Evolutionary conservation across 2,797 vertebrate species (phyloP).

Genomic region (Gallinago nigripennis): DNA sequence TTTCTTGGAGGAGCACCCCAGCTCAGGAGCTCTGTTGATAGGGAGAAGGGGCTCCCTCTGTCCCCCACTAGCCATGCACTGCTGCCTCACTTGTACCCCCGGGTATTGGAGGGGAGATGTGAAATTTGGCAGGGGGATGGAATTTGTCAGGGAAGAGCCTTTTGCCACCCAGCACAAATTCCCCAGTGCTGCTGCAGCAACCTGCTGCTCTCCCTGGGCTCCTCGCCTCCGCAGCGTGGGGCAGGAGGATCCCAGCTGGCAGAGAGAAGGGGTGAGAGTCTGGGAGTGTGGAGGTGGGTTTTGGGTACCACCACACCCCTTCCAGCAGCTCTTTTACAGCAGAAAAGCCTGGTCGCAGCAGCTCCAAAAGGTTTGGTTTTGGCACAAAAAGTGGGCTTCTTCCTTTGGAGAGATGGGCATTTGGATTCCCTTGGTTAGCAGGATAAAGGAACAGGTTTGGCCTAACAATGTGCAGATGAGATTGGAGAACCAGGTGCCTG

Average conservation of each 20-base stretch:
- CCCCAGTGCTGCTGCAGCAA: neutral
- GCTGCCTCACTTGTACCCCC: neutral
- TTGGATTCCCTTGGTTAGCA: neutral
- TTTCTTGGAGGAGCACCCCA: neutral
- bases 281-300: neutral
- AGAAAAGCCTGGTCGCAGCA: neutral
- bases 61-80: rapidly evolving
- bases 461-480: neutral
- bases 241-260: rapidly evolving
- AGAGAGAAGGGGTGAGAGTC: neutral
- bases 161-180: neutral
- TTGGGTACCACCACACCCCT: neutral
- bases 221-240: rapidly evolving
- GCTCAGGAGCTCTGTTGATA: neutral
- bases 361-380: neutral
- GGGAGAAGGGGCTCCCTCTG: neutral
- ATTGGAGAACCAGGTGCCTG: neutral
- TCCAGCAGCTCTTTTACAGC: neutral
- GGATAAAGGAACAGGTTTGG: neutral
- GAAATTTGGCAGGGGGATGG: neutral
- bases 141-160: neutral
- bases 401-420: neutral
- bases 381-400: neutral
- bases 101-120: neutral
- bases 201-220: neutral